Conservation (phyloP, 2,113 vertebrate genomes). For the Clinocottus analis region DNA sequence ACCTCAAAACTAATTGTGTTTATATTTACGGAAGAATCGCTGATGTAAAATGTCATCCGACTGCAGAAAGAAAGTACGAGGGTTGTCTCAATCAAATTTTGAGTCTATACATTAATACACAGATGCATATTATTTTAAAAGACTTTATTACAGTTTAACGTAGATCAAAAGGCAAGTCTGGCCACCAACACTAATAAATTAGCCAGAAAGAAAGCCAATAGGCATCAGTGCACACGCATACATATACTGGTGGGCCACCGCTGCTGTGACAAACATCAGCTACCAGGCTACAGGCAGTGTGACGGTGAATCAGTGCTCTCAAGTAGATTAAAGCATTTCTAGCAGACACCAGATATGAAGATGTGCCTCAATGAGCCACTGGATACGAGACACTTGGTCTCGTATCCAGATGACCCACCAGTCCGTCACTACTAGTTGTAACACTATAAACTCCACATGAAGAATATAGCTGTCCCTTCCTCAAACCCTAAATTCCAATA, state of each 20-base stretch:
- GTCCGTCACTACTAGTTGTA: conserved; percentile 48
- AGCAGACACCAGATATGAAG: conserved; percentile 48
- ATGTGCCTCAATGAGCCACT: conserved; percentile 11
- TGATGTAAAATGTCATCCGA: background rate
- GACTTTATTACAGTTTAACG: conserved; percentile 26
- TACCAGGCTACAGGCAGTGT: conserved; percentile 30
- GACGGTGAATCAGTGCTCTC: conserved; percentile 59
- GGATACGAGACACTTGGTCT: conserved; percentile 53
- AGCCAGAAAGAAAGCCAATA: conserved; percentile 51
- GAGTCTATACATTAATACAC: background rate
- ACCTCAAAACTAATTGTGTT: background rate
- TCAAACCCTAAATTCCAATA: conserved; percentile 66
- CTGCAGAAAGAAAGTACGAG: background rate
- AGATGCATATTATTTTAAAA: background rate
- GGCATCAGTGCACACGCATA: conserved; percentile 18
- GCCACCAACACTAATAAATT: conserved; percentile 19
- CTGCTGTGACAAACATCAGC: conserved; percentile 31
- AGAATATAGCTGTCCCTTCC: conserved; percentile 57
- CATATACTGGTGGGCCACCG: conserved; percentile 18
- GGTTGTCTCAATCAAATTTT: background rate
- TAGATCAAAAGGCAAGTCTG: conserved; percentile 43
- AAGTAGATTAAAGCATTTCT: conserved; percentile 69
- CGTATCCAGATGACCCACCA: conserved; percentile 54
- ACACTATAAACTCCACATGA: conserved; percentile 50
- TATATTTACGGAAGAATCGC: background rate